Conservation (phyloP, 2,888 invertebrate species). For the Calameuta idolon region DNA sequence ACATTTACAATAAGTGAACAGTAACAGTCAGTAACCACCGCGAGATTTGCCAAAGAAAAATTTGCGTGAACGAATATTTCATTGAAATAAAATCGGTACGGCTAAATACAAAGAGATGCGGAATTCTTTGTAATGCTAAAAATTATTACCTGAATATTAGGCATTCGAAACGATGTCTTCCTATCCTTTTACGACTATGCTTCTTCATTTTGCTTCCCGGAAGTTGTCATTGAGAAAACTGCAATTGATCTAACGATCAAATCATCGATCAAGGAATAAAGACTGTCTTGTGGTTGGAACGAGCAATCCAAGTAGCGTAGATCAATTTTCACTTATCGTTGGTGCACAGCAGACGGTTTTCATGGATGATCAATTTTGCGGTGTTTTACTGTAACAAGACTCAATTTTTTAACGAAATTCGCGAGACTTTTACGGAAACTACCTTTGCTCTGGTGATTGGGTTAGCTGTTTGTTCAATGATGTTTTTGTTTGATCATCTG, state of each 20-base stretch:
- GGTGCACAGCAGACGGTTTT: neutral
- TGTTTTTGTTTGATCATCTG: neutral
- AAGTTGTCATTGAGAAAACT: neutral
- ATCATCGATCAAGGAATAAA: neutral
- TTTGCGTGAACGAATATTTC: neutral
- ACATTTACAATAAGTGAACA: neutral
- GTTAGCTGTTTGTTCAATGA: neutral
- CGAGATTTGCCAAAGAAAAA: neutral
- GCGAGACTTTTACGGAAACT: neutral
- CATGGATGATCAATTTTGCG: neutral
- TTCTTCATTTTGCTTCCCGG: neutral
- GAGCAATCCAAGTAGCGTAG: neutral
- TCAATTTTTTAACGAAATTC: neutral
- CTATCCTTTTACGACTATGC: neutral
- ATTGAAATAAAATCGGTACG: neutral
- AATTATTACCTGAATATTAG: neutral
- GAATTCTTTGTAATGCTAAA: neutral
- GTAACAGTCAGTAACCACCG: neutral
- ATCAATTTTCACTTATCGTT: neutral
- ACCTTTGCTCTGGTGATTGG: neutral
- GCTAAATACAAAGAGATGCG: neutral
- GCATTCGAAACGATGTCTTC: neutral
- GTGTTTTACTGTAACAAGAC: neutral
- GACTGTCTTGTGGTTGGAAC: neutral
- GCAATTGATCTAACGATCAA: neutral